Base-by-base conservation (phyloP, 2,113 vertebrate genomes). In the Marmota flaviventris region DNA sequence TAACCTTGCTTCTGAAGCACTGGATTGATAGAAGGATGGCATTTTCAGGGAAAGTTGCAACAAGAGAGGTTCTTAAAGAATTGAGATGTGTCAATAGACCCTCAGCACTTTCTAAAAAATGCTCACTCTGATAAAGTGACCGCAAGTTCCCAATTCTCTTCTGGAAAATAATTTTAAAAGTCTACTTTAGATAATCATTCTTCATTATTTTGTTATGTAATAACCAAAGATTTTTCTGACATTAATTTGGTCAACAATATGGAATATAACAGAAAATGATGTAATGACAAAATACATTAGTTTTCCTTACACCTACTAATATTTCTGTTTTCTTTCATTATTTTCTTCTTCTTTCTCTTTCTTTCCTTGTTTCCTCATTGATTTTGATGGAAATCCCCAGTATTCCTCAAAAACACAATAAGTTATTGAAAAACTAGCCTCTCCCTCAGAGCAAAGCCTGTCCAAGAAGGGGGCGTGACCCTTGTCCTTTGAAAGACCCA, bases 21-120 rank as follows among this genome's bases (percentile, higher is more conserved):
- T 91, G 63, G 24, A 16, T 86, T 93, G 76, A 83, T 63, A 81
- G 58, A 90, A 61, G 11, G 17, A 39, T 56, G 39, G 20, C 6
- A 3, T 84, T 94, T 92, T 83, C 56, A 88, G 45, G 45, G 20
- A 53, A 65, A 67, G 5, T 27, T 85, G 10, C 22, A 69, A 76
- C 29, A 93, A 81, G 37, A 91, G 63, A 86, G 14, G 16, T 29
- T 69, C 91, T 87, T 91, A 61, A 63, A 90, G n/a, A 86, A 83
- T 13, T 77, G 53, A n/a, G 25, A 77, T 77, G 37, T 90, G 22
- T 84, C 78, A 79, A 18, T 84, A 20, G 61, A 82, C 39, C 58
- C 85, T 34, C 1, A 86, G 29, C 24, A 45, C 39, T 93, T 84
- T 90, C 58, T 82, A 61, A 76, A 58, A 81, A 75, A 11, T 63